phyloP scores from a whole-genome alignment of 2,888 invertebrate genomes.

The Didymodactylos carnosus region DNA sequence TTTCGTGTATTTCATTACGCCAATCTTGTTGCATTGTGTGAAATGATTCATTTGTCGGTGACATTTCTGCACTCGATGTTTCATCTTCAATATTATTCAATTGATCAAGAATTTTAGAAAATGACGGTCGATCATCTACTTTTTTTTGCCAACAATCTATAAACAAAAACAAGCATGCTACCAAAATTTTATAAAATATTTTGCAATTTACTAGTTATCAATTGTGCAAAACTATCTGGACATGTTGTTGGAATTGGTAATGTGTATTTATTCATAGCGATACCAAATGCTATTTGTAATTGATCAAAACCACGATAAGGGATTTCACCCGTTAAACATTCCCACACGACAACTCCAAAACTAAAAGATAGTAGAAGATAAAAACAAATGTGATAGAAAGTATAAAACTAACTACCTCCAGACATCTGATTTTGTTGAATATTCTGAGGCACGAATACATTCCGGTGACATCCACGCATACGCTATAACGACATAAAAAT shows the following conservation, averaged over 20 bases:
- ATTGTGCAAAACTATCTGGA: slow-evolving; percentile 66
- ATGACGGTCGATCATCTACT: slow-evolving; percentile 68
- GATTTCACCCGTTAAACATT: slow-evolving; percentile 78
- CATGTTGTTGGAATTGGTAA: slow-evolving; percentile 86
- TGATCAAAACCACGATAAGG: slow-evolving; percentile 87
- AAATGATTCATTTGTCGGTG: slow-evolving; percentile 69
- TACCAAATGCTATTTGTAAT: slow-evolving; percentile 79
- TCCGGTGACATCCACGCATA: slow-evolving; percentile 99
- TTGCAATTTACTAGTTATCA: slow-evolving; percentile 51
- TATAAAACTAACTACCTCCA: slow-evolving; percentile 50
- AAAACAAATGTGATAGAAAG: too few species aligned
- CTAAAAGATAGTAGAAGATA: slow-evolving; percentile 24
- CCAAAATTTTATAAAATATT: neutral
- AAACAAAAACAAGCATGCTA: neutral
- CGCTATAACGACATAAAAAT: too few species aligned
- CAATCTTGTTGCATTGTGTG: slow-evolving; percentile 85
- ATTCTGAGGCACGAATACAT: slow-evolving; percentile 69
- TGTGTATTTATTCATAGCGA: slow-evolving; percentile 79
- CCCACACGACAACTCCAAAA: slow-evolving; percentile 86
- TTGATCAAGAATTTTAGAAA: slow-evolving; percentile 59
- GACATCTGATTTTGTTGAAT: slow-evolving; percentile 80
- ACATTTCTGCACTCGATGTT: slow-evolving; percentile 58
- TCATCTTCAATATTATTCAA: slow-evolving; percentile 61
- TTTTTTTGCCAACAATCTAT: slow-evolving; percentile 70
- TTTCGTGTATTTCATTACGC: slow-evolving; percentile 80